Percentiles rank a stretch among this genome's conserved stretches.
Conservation (phyloP, 2,113 vertebrate species). For the Ursus arctos region DNA sequence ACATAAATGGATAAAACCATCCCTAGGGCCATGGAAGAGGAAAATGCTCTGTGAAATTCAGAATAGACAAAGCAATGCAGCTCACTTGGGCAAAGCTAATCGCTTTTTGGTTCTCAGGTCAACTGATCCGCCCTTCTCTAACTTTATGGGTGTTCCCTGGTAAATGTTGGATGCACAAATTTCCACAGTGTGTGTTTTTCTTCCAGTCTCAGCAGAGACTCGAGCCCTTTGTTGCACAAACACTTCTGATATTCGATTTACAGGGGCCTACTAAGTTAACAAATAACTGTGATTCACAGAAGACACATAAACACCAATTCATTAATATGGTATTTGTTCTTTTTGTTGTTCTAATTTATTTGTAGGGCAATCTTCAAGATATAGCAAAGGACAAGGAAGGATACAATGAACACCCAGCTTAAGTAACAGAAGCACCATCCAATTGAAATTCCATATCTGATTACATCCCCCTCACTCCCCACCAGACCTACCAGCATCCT, state of each 20-base stretch:
- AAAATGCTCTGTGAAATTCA: background rate
- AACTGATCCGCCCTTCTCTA: background rate
- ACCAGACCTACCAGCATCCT: background rate
- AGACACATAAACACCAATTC: background rate
- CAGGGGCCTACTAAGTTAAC: background rate
- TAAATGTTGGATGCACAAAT: background rate
- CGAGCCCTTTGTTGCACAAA: background rate
- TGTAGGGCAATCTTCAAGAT: background rate
- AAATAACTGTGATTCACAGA: background rate
- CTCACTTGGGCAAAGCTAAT: background rate
- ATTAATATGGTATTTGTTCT: background rate
- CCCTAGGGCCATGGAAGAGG: background rate
- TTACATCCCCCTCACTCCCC: background rate
- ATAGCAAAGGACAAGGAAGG: background rate
- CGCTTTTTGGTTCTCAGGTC: background rate
- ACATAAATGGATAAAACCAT: background rate
- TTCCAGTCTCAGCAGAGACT: background rate
- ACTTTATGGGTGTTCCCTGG: background rate
- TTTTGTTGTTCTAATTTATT: background rate
- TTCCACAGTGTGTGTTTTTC: background rate
- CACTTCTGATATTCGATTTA: background rate
- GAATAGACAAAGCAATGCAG: background rate
- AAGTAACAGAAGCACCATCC: background rate
- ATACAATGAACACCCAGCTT: background rate
- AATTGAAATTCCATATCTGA: background rate